Evolutionary conservation across 1,140 invertebrate genomes (phyloP), one percentile per base, ranked within the genome.

Genomic region (Drosophila kanapiae): DNA sequence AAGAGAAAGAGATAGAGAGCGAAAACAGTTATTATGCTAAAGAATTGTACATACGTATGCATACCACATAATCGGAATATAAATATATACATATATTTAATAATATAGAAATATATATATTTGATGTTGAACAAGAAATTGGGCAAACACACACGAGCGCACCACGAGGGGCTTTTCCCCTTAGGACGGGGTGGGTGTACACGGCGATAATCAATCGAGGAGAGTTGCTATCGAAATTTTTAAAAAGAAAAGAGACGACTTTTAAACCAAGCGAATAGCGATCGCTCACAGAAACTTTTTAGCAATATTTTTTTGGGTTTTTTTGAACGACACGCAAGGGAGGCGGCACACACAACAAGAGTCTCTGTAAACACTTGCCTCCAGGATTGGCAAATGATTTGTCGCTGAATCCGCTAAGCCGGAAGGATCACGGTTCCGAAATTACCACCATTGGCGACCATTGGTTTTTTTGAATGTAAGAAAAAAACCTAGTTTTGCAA

Each of bases 61-160:
- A 82, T 82, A 82, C 80, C 78, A 82, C 78, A 71, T 81, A 81
- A 81, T 72, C 65, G 79, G 79, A 82, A 76, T 79, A 82, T 75
- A 79, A 78, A 82, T 78, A 82, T 65, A 82, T 75, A 78, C 72
- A 78, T 61, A 76, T 74, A 78, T 78, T 82, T 71, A 78, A 69
- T 78, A 74, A 78, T 67, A 82, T 69, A 82, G 31, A 69, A 80
- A 76, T 86, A 87, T 87, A 76, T 86, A 87, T 87, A 87, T 86
- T 80, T 80, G 65, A 86, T 85, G 82, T 85, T 85, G 82, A 83
- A 62, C 37, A 43, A 64, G 37, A 78, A 49, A 51, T 70, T 70
- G 67, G 40, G 71, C 48, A 57, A 68, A 54, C 40, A 35, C 42
- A 18, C 51, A 35, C 38, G 33, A 53, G 18, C 13, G 31, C 43